Percentiles rank a stretch among this genome's conserved stretches.
Evolutionary conservation across 2,888 invertebrate genomes (phyloP).

Genomic region (Ceratothoa steindachneri): DNA sequence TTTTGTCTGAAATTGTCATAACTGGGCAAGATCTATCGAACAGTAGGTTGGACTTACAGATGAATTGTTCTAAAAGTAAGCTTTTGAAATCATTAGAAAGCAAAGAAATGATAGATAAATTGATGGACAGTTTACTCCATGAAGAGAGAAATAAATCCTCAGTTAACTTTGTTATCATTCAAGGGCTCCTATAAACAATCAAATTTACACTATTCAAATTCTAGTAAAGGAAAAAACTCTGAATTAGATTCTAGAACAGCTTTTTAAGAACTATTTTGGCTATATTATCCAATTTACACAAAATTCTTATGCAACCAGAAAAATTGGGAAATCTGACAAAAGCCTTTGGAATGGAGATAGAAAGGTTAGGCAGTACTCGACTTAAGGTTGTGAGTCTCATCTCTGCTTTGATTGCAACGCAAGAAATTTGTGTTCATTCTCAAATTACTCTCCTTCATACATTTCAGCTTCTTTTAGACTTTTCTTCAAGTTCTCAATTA

Average conservation of each 20-base stretch:
- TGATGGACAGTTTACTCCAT: conserved; percentile 38
- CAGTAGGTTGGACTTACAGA: conserved; percentile 1
- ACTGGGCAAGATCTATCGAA: conserved; percentile 18
- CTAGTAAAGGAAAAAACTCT: conserved; percentile 26
- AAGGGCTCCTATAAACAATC: conserved; percentile 5
- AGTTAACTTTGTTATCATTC: conserved; percentile 30
- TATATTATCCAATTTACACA: conserved; percentile 28
- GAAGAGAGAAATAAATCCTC: conserved; percentile 43
- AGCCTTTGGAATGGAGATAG: conserved; percentile 66
- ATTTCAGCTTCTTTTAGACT: conserved; percentile 62
- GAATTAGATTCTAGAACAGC: conserved; percentile 21
- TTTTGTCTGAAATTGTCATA: conserved; percentile 46
- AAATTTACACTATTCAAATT: not conserved
- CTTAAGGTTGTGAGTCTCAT: conserved; percentile 75
- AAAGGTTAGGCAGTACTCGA: conserved; percentile 73
- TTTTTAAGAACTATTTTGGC: conserved; percentile 33
- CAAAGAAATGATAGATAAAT: conserved; percentile 9
- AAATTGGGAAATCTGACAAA: conserved; percentile 58
- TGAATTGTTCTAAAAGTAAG: not conserved
- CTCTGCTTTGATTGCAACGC: conserved; percentile 69
- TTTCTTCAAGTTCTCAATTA: conserved; percentile 84
- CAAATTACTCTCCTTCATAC: conserved; percentile 62
- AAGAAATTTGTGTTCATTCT: conserved; percentile 66
- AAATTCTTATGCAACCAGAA: conserved; percentile 35
- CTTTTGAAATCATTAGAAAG: conserved; percentile 14